Evolutionary conservation across 2,113 vertebrate species (phyloP).

Genomic region (Penelope pileata): DNA sequence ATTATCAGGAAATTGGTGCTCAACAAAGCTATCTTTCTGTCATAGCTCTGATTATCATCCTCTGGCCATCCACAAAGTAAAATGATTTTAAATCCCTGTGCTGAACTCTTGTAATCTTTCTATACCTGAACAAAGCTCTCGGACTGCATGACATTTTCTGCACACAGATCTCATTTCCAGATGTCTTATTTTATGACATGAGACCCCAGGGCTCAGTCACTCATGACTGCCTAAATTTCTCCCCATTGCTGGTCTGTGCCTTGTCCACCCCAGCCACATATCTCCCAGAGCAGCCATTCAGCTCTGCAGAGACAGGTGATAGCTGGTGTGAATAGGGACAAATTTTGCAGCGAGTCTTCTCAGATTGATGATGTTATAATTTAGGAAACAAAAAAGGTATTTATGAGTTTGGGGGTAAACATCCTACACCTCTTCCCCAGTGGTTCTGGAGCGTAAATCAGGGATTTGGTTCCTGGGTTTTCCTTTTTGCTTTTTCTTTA

Average conservation of each 20-base stretch:
- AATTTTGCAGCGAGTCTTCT: background rate
- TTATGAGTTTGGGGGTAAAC: background rate
- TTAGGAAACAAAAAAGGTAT: background rate
- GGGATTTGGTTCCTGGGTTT: background rate
- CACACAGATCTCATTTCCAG: background rate
- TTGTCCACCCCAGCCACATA: fast-evolving
- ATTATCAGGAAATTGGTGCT: background rate
- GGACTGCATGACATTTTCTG: background rate
- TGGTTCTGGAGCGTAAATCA: background rate
- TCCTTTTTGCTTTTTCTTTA: background rate
- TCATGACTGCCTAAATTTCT: background rate
- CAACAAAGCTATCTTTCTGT: background rate
- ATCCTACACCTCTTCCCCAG: background rate
- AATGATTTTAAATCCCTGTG: background rate
- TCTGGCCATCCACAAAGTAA: background rate
- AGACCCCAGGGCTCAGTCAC: background rate
- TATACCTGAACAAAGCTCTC: background rate
- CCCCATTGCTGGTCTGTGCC: too few relatives aligned
- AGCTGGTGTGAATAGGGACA: background rate
- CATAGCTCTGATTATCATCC: background rate
- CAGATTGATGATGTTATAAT: background rate
- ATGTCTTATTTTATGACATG: background rate
- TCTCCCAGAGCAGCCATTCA: background rate
- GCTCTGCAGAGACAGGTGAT: background rate
- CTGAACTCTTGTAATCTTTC: background rate